phyloP scores from a whole-genome alignment of 2,113 vertebrate species.

The Dicerorhinus sumatrensis region DNA sequence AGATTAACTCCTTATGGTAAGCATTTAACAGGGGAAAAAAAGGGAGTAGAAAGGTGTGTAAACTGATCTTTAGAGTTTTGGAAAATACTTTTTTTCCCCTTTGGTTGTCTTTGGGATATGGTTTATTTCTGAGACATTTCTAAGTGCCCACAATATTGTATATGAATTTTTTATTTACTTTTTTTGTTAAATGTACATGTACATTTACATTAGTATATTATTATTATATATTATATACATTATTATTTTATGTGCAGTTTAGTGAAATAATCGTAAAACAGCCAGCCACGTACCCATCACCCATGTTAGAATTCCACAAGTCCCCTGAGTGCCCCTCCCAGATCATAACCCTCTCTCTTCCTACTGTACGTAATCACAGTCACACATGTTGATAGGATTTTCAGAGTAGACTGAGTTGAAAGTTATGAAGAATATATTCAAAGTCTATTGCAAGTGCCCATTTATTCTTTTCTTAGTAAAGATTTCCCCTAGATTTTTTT shows the following conservation, averaged over 20 bases:
- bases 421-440: neutral
- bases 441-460: neutral
- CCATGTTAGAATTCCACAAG: neutral
- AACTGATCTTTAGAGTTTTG: neutral
- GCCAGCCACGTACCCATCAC: neutral
- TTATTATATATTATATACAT: neutral
- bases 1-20: neutral
- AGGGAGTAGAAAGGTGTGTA: neutral
- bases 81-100: neutral
- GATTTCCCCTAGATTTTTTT: neutral
- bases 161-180: neutral
- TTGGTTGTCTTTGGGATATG: neutral
- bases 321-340: neutral
- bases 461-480: conserved; percentile 18
- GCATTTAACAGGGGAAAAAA: neutral
- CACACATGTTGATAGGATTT: neutral
- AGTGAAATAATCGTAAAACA: neutral
- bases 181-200: neutral
- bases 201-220: too few species aligned
- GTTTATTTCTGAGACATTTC: neutral
- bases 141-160: neutral
- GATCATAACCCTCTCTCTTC: neutral
- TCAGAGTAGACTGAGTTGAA: neutral
- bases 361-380: neutral
- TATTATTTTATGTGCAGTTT: neutral